Evolutionary conservation across 2,113 vertebrate genomes (phyloP).

Genomic region (Girardinichthys multiradiatus): DNA sequence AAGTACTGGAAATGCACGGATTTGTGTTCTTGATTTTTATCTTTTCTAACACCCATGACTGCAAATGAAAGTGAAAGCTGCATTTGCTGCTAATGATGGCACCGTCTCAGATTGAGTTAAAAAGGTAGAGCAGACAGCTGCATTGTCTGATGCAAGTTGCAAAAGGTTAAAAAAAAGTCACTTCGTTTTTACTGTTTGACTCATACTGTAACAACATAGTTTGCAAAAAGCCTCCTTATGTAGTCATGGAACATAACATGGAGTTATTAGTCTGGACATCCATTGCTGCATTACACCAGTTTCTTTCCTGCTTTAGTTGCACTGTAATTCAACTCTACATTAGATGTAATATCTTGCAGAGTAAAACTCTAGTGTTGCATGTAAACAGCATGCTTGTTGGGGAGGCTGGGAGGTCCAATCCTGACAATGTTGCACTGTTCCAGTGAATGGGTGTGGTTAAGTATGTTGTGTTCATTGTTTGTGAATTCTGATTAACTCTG

Average conservation of each 20-base stretch:
- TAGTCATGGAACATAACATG: constrained; percentile 24
- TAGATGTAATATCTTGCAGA: not conserved
- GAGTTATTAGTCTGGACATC: constrained; percentile 13
- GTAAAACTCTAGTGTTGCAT: constrained; percentile 1
- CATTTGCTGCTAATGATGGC: constrained; percentile 15
- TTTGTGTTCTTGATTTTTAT: not conserved
- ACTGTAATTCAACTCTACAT: constrained; percentile 5
- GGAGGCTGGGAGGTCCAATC: constrained; percentile 55
- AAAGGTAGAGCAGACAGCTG: constrained; percentile 28
- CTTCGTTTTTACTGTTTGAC: constrained; percentile 39
- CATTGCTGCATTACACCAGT: not conserved
- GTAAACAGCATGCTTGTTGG: constrained; percentile 12
- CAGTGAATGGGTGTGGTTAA: constrained; percentile 69
- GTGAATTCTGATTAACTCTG: constrained; percentile 46
- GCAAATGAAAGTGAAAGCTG: constrained; percentile 18
- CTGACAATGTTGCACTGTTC: constrained; percentile 53
- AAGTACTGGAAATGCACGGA: constrained; percentile 7
- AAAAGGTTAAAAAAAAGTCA: constrained; percentile 53
- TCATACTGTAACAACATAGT: constrained; percentile 2
- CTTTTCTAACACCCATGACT: constrained; percentile 11
- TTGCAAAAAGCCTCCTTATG: too few species aligned
- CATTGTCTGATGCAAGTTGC: constrained; percentile 43
- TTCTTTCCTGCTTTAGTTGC: constrained; percentile 17
- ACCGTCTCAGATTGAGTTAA: constrained; percentile 34
- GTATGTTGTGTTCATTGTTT: constrained; percentile 64